Evolutionary conservation across 1,140 invertebrate genomes (phyloP), one percentile per base, ranked within the genome.

Genomic region (Halesus radiatus): DNA sequence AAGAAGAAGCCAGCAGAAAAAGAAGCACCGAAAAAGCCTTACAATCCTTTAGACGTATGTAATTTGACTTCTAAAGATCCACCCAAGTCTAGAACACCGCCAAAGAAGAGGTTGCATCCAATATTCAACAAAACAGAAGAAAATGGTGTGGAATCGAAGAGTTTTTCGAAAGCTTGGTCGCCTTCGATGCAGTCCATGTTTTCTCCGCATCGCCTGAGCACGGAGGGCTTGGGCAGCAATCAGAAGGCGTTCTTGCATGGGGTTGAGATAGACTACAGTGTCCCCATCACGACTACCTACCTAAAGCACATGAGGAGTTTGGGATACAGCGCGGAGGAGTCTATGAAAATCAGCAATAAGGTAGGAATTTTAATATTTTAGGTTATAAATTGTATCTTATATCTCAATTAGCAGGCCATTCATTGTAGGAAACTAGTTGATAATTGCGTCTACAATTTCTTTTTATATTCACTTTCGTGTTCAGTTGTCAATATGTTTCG

Each of bases 241-340:
- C 75, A 82, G 50, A 79, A 66, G 60, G 6, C 85, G 83, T 5
- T 88, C 86, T 15, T 87, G 84, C 20, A 89, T 87, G 84, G 85
- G 82, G 89, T 90, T 81, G 89, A 91, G 84, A 93, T 95, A 54
- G 94, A 96, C 87, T 96, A 95, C 86, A 93, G 93, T 84, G 91
- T 96, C 80, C 95, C 96, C 13, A 96, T 97, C 82, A 96, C 95
- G 3, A 96, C 95, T 15, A 95, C 95, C 2, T 96, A 96, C 87
- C 88, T 96, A 86, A 96, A 96, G 86, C 93, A 96, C 85, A 94
- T 94, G 89, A 90, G 93, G 85, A 94, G 90, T 84, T 89, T 93
- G 87, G 91, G 91, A 32, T 87, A 72, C 76, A 88, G 90, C 70
- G 88, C 88, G 52, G 92, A 93, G 82, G 92, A 93, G 54, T 90